Evolutionary conservation across 1,140 invertebrate genomes (phyloP), one percentile per base, ranked within the genome.

Genomic region (Anastatus disparis): DNA sequence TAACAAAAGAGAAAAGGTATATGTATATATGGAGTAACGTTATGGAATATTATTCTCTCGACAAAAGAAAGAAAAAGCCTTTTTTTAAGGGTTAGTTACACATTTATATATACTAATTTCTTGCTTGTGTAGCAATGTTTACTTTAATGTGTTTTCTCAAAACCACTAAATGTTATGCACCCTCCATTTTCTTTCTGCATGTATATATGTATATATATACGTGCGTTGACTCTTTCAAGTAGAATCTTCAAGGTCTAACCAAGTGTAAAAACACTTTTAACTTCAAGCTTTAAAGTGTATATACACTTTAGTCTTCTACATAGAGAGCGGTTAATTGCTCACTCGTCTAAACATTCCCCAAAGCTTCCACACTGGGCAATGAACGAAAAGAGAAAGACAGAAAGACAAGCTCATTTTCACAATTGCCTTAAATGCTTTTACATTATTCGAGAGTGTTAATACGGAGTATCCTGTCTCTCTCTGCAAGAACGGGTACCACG

Each of bases 261-360:
- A 58, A 75, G 69, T 70, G 74, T 68, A 58, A 75, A n/a, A 74
- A 73, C 66, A 74, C 72, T 71, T 72, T 72, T 68, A n/a, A 70
- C 74, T 73, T 73, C 70, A 69, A 71, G 44, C 46, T 26, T 7
- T 7, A 17, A n/a, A n/a, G n/a, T n/a, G n/a, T n/a, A n/a, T n/a
- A n/a, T 44, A 15, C 40, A 10, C 40, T 44, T 3, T 7, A 3
- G 29, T 58, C 38, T n/a, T 8, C 13, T 15, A n/a, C 15, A 4
- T 15, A 8, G 31, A n/a, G 31, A 40, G 22, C 48, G 15, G 24
- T 50, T 56, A 66, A 66, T 66, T 46, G 52, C 64, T 55, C 64
- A 40, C 64, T 56, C 52, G 31, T 15, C 40, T 46, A 56, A 66
- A 53, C 22, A 40, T 66, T 55, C 50, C n/a, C 2, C 13, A 1